Evolutionary conservation across 2,113 vertebrate species (phyloP), one percentile per base, ranked within the genome.

Genomic region (Oryzias woworae): DNA sequence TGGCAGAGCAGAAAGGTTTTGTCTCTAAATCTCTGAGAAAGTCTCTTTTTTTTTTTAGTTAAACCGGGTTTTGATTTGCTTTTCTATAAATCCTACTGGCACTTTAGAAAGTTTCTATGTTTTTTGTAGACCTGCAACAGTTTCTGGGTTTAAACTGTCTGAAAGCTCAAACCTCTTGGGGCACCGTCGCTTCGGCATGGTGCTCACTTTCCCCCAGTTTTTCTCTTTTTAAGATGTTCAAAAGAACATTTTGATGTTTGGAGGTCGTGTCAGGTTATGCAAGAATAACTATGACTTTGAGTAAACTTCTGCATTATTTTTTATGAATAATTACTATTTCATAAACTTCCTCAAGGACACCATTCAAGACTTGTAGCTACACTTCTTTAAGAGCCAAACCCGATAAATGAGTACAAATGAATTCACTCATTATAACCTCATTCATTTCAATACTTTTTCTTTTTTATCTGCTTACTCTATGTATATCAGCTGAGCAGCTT

Each of bases 351-450:
- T 13, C 4, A 52, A 24, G 14, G 14, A 52, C 20, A 15, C 5
- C 51, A 53, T 16, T 28, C 28, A 14, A 28, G 7, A 52, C 24
- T 31, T 6, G 24, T 3, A n/a, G 20, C 15, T 31, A 53, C 15
- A 31, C n/a, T 26, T 53, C 8, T 31, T 3, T 15, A 28, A 48
- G n/a, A 10, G 16, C 13, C 52, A 53, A 5, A 3, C 52, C 18
- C 17, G 28, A 36, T 36, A 62, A 56, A 51, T 18, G 23, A 26
- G 51, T 65, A 22, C 68, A 53, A 41, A 67, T 63, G 16, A 81
- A 66, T 69, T 26, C 13, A 77, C 45, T 1, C 2, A 5, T 43
- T 53, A 24, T 23, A 24, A 7, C 14, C 26, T 28, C 5, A 28
- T 36, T 36, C 7, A 12, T 36, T 36, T 36, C 36, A 10, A 36